Percentiles rank a stretch among this genome's conserved stretches.
Evolutionary conservation across 2,113 vertebrate species (phyloP).

Genomic region (Grammomys surdaster): DNA sequence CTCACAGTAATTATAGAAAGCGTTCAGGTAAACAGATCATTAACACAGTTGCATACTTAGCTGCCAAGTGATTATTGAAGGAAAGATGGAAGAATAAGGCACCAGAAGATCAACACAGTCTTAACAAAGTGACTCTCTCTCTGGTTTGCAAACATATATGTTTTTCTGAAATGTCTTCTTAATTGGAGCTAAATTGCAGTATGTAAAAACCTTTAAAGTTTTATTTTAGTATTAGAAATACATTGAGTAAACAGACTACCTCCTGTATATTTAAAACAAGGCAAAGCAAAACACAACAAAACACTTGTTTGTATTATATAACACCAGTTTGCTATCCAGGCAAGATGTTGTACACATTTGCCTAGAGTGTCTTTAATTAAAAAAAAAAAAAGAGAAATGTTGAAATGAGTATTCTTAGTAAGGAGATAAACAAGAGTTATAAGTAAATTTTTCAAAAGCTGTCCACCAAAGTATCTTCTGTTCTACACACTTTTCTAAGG

Average conservation of each 20-base stretch:
- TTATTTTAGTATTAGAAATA: not conserved
- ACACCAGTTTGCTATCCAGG: not conserved
- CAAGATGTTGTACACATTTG: not conserved
- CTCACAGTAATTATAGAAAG: constrained; percentile 55
- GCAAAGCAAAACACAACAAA: not conserved
- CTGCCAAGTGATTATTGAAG: not conserved
- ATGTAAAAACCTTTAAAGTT: not conserved
- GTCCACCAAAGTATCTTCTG: not conserved
- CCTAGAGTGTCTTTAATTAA: not conserved
- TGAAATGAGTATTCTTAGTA: not conserved
- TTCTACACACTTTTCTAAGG: not conserved
- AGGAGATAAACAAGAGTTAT: not conserved
- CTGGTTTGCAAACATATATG: not conserved
- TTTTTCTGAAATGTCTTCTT: not conserved
- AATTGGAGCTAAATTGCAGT: not conserved
- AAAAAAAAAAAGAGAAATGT: not conserved
- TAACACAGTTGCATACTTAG: constrained; percentile 5
- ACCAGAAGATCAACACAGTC: not conserved
- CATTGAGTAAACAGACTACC: not conserved
- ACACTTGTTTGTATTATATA: not conserved
- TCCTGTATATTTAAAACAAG: not conserved
- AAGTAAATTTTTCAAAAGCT: not conserved
- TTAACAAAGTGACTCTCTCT: not conserved
- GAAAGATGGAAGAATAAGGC: not conserved
- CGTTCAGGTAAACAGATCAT: constrained; percentile 53